Base-by-base conservation (phyloP, 2,888 invertebrate species). In the Leucophora obtusa region DNA sequence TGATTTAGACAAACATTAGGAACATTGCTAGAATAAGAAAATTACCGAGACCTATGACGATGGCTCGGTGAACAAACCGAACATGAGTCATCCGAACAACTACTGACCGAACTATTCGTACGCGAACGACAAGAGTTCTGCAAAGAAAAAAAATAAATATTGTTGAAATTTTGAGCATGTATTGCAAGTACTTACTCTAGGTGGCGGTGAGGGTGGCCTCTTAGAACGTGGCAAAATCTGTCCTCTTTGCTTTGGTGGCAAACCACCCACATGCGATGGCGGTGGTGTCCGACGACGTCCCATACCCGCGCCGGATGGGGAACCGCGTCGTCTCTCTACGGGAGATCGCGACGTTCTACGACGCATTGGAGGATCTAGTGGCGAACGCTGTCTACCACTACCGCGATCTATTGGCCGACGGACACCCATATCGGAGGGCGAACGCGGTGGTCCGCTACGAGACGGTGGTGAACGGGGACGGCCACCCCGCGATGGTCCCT, bases 71-170 rank as follows among this genome's bases (percentile, higher is more conserved):
- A 95, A 87, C 96, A 96, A 0, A 96, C 95, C 0, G 96, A 96
- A 86, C 96, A 96, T 0, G 95, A 95, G 86, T 95, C 95, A 85
- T 96, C 96, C 0, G 96, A 95, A 87, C 96, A 96, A 84, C 95
- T 95, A 91, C 95, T 95, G 59, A 93, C 93, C 0, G 95, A 95
- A 47, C 95, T 95, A 1, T 93, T 94, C 0, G 94, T 93, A 0
- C 93, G 93, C n/a, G 95, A 94, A 0, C 94, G 92, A 86, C 91
- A 91, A 68, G 89, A 86, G 79, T 86, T 86, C 87, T 89, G 63
- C 0, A 62, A 58, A 18, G 17, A 68, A 79, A 74, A 68, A 50
- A 56, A 18, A 50, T 21, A 18, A n/a, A 38, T 50, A n/a, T 4
- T 35, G 18, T 11, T 24, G 56, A 24, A 51, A 62, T 21, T 21